Evolutionary conservation across 2,888 invertebrate genomes (phyloP).

Genomic region (Spatulosminthurus flaviceps): DNA sequence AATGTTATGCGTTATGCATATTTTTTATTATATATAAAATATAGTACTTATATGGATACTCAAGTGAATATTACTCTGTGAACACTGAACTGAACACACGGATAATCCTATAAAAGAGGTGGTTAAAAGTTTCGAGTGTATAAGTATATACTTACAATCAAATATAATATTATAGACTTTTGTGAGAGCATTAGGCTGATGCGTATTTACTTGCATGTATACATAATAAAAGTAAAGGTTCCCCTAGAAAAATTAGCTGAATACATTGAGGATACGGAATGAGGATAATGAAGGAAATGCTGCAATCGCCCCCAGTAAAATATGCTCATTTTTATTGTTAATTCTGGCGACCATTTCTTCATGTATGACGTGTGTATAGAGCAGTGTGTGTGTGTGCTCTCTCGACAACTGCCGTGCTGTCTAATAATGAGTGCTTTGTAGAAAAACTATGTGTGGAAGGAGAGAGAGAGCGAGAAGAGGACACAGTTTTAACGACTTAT

Average conservation of each 20-base stretch:
- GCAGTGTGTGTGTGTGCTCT: background rate
- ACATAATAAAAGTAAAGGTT: slow-evolving; percentile 1
- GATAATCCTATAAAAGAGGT: too few species aligned
- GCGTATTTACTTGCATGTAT: background rate
- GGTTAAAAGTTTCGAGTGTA: too few species aligned
- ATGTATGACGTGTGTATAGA: slow-evolving; percentile 26
- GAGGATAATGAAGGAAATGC: slow-evolving; percentile 19
- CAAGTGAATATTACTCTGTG: too few species aligned
- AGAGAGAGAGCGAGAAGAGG: slow-evolving; percentile 13
- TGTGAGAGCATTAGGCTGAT: too few species aligned
- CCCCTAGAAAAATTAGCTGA: slow-evolving; percentile 28
- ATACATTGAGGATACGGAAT: slow-evolving; percentile 19
- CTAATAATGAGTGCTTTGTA: too few species aligned
- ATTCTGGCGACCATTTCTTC: slow-evolving; percentile 38
- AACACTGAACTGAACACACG: too few species aligned
- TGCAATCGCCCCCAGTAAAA: slow-evolving; percentile 21
- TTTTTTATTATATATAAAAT: too few species aligned
- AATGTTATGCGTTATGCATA: too few species aligned
- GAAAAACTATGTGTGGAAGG: too few species aligned
- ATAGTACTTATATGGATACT: too few species aligned
- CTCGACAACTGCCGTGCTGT: background rate
- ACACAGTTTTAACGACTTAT: slow-evolving; percentile 14
- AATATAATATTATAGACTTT: too few species aligned
- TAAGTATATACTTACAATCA: too few species aligned
- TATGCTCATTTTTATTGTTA: slow-evolving; percentile 24